Evolutionary conservation across 2,797 vertebrate genomes (phyloP), one percentile per base, ranked within the genome.

Genomic region (Eulemur rubriventer): DNA sequence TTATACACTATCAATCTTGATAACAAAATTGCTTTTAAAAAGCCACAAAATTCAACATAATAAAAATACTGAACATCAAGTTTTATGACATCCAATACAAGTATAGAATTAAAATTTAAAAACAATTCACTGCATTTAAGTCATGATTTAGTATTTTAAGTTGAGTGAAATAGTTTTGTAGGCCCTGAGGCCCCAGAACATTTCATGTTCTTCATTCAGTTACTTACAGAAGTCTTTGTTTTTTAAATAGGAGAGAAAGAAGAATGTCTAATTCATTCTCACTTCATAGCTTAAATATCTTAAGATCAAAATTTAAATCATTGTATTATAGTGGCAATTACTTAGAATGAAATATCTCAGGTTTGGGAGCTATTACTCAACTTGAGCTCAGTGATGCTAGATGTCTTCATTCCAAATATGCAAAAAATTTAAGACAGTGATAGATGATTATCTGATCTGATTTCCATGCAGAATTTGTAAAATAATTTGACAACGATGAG

Each of bases 401-500:
- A 30, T 86, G 43, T 97, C 98, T 90, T 98, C 78, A 96, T 96
- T 89, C 61, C 22, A 80, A 72, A 83, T 92, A 92, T 89, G 88
- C 81, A 97, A 97, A 97, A 91, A 75, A n/a, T 65, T 65, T n/a
- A 95, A 97, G 87, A 78, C 22, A 93, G 16, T 94, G 72, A 97
- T 89, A 96, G 81, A 96, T 97, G 97, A 98, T 97, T 96, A 97
- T 92, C 85, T 92, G 87, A 93, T 96, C 91, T 95, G 81, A 96
- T 97, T 98, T 97, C 82, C 75, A 94, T 87, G 17, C 24, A 91
- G 88, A 97, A 97, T 95, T 97, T 96, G 72, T 97, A 86, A 97
- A 98, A 96, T 97, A 97, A 97, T 98, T 96, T 98, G 95, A 97
- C 91, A 97, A 94, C 76, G 97, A 91, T 97, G 43, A 98, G 55